Conservation (phyloP, 2,888 invertebrate species). For the Calephelis perditalis region DNA sequence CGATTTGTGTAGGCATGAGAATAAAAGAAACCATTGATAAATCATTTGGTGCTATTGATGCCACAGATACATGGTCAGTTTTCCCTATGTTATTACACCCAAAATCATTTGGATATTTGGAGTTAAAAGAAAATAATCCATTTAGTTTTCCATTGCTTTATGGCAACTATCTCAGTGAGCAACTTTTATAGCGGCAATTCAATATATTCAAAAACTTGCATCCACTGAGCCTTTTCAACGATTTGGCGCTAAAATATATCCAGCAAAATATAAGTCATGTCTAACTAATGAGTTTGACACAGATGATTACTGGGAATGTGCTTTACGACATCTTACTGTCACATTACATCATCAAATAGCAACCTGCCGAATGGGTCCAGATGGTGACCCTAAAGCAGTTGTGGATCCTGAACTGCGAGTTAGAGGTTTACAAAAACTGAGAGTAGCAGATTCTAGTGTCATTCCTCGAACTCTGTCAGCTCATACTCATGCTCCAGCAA, state of each 20-base stretch:
- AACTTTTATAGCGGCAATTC: constrained; percentile 79
- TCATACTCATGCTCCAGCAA: constrained; percentile 83
- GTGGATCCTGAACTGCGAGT: constrained; percentile 81
- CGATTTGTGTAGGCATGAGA: constrained; percentile 74
- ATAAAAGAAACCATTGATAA: constrained; percentile 70
- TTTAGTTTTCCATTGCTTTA: constrained; percentile 86
- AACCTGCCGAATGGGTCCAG: constrained; percentile 85
- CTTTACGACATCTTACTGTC: constrained; percentile 76
- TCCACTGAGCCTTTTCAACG: constrained; percentile 78
- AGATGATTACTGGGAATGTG: constrained; percentile 85
- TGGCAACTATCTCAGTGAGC: constrained; percentile 87
- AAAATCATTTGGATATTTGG: constrained; percentile 83
- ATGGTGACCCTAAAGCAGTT: constrained; percentile 78
- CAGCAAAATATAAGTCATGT: constrained; percentile 74
- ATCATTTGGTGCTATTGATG: constrained; percentile 75
- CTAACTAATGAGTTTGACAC: constrained; percentile 63
- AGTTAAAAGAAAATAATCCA: constrained; percentile 85
- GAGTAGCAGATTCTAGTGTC: constrained; percentile 84
- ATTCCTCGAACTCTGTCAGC: constrained; percentile 81
- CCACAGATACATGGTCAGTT: constrained; percentile 78
- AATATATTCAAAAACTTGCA: constrained; percentile 78
- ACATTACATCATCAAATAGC: constrained; percentile 82
- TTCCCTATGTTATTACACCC: constrained; percentile 86
- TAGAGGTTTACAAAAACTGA: constrained; percentile 76
- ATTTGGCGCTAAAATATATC: constrained; percentile 73